Conservation (phyloP, 2,113 vertebrate species). For the Otus sunia region DNA sequence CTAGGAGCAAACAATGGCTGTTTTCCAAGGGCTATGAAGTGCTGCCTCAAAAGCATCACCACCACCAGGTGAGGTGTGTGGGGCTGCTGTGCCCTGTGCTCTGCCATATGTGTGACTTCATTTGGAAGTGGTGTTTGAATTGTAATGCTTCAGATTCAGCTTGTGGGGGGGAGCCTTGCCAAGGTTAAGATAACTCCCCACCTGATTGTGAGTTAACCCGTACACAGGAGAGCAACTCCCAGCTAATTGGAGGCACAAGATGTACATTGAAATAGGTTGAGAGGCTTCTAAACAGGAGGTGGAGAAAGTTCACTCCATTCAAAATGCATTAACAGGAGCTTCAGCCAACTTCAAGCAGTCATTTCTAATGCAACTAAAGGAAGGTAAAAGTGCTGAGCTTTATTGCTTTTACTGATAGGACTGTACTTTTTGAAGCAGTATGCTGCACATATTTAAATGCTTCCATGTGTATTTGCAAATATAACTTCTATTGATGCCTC, state of each 20-base stretch:
- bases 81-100: neutral
- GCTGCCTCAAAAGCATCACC: neutral
- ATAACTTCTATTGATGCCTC: neutral
- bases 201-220: neutral
- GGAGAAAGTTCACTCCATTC: neutral
- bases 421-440: neutral
- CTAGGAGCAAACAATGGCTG: neutral
- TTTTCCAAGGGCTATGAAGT: neutral
- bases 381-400: constrained; percentile 34
- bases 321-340: constrained; percentile 20
- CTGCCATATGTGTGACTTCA: accelerated
- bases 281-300: neutral
- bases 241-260: neutral
- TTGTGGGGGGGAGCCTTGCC: neutral
- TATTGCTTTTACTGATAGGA: neutral
- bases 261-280: neutral
- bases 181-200: neutral
- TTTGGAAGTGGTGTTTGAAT: neutral
- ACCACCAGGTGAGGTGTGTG: accelerated
- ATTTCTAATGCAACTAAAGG: constrained; percentile 8
- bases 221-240: neutral
- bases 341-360: constrained; percentile 19
- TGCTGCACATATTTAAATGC: neutral
- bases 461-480: neutral
- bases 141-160: neutral